Evolutionary conservation across 2,797 vertebrate species (phyloP).

Genomic region (Ctenopoma multispine): DNA sequence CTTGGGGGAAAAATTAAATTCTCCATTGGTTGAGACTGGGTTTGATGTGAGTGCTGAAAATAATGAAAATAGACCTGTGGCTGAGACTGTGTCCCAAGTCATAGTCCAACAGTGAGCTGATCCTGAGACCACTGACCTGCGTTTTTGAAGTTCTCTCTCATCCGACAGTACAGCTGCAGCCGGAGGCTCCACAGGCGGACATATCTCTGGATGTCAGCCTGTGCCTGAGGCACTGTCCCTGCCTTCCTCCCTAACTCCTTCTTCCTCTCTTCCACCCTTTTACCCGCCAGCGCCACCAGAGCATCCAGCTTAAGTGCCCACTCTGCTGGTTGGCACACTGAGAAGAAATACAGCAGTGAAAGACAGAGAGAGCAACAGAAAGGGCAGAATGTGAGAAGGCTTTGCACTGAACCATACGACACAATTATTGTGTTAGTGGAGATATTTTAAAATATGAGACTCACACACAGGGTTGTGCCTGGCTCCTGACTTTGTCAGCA

Average conservation of each 20-base stretch:
- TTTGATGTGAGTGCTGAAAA: not conserved
- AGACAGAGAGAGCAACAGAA: no score
- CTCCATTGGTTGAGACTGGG: not conserved
- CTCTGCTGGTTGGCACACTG: constrained; percentile 77
- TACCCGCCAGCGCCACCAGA: constrained; percentile 77
- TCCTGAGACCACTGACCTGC: constrained; percentile 72
- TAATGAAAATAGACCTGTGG: not conserved
- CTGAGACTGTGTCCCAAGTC: constrained; percentile 9
- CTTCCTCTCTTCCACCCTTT: constrained; percentile 74
- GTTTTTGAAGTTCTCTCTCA: constrained; percentile 82
- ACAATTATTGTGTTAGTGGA: not conserved
- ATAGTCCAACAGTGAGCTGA: constrained; percentile 14
- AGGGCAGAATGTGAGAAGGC: not conserved
- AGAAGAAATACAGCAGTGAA: not conserved
- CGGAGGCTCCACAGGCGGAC: constrained; percentile 81
- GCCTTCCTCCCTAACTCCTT: constrained; percentile 65
- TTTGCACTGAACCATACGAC: not conserved
- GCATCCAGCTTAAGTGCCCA: constrained; percentile 81
- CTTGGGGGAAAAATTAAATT: not conserved
- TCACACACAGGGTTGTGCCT: constrained; percentile 83
- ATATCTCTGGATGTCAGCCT: constrained; percentile 75
- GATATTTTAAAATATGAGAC: constrained; percentile 43
- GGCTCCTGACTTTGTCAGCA: constrained; percentile 83
- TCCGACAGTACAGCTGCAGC: constrained; percentile 82
- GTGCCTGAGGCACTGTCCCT: constrained; percentile 66